Percentiles rank a stretch among this genome's conserved stretches.
phyloP scores from a whole-genome alignment of 1,140 invertebrate species.

The Hyles vespertilio region DNA sequence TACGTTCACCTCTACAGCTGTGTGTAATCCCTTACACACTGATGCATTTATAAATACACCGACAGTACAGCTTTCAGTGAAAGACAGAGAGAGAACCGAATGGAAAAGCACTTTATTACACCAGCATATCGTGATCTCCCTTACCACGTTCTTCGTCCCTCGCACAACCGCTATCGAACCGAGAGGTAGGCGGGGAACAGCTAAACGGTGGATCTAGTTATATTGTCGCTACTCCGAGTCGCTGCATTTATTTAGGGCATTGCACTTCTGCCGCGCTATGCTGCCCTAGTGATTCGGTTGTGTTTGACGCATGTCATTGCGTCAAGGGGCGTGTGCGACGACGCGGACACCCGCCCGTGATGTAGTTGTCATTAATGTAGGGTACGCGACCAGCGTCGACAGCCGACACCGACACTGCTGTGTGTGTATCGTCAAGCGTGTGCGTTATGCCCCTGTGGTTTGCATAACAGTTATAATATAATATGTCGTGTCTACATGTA shows the following conservation, averaged over 20 bases:
- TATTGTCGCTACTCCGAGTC: not conserved
- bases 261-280: slow-evolving; percentile 44
- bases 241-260: slow-evolving; percentile 17
- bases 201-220: not conserved
- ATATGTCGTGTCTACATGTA: too few relatives aligned
- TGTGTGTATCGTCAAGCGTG: too few relatives aligned
- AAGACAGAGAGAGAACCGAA: slow-evolving; percentile 5
- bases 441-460: too few relatives aligned
- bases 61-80: slow-evolving; percentile 1
- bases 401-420: too few relatives aligned
- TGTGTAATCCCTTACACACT: too few relatives aligned
- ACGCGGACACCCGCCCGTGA: slow-evolving; percentile 6
- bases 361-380: not conserved
- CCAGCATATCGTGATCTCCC: slow-evolving; percentile 3
- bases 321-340: slow-evolving; percentile 55
- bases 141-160: not conserved
- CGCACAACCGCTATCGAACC: not conserved
- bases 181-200: not conserved
- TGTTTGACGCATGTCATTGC: slow-evolving; percentile 69
- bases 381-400: too few relatives aligned
- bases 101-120: not conserved
- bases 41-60: too few relatives aligned
- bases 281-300: slow-evolving; percentile 47
- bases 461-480: too few relatives aligned
- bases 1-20: too few relatives aligned